Conservation (phyloP, 2,888 invertebrate genomes). For the Gonocerus acuteangulatus region DNA sequence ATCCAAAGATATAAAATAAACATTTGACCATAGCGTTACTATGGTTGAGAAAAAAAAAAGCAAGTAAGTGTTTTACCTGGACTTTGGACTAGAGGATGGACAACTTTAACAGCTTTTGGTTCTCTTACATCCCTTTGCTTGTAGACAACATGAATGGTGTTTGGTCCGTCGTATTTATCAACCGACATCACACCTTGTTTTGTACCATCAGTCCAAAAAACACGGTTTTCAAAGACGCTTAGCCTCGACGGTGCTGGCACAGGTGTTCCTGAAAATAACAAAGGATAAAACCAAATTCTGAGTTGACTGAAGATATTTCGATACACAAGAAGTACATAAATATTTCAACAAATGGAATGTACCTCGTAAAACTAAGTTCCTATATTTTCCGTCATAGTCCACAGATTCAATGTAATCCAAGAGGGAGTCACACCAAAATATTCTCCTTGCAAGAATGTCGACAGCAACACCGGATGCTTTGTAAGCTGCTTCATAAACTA, state of each 20-base stretch:
- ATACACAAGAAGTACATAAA: neutral
- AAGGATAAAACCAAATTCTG: too few relatives aligned
- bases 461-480: slow-evolving; percentile 87
- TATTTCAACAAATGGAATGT: slow-evolving; percentile 20
- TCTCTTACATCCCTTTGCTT: slow-evolving; percentile 72
- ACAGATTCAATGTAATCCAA: slow-evolving; percentile 93
- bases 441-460: slow-evolving; percentile 78
- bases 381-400: slow-evolving; percentile 79
- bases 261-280: slow-evolving; percentile 58
- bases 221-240: slow-evolving; percentile 74
- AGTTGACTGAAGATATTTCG: neutral
- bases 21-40: too few relatives aligned
- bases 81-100: slow-evolving; percentile 71
- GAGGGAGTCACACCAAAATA: slow-evolving; percentile 94
- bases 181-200: slow-evolving; percentile 83
- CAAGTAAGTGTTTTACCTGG: too few relatives aligned
- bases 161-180: slow-evolving; percentile 72
- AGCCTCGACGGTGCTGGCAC: slow-evolving; percentile 80
- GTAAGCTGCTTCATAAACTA: slow-evolving; percentile 87
- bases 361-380: slow-evolving; percentile 69
- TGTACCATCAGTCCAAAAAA: slow-evolving; percentile 87
- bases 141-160: slow-evolving; percentile 70
- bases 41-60: too few relatives aligned
- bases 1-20: too few relatives aligned
- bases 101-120: slow-evolving; percentile 74